phyloP scores from a whole-genome alignment of 2,797 vertebrate genomes.

The Gymnoscopelus braueri region DNA sequence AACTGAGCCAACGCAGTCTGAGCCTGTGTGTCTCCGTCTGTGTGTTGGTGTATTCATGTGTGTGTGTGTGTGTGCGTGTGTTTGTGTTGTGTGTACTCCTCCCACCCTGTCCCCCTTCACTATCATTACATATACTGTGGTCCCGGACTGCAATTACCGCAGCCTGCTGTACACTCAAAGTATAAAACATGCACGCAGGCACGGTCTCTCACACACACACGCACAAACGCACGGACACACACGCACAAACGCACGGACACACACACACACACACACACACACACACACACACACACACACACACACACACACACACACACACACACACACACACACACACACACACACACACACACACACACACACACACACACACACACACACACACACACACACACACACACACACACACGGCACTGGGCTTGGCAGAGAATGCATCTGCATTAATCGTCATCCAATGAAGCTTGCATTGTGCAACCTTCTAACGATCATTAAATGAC shows the following conservation, averaged over 20 bases:
- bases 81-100: not conserved
- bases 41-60: no score
- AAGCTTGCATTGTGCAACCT: conserved; percentile 62
- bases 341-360: not conserved
- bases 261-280: not conserved
- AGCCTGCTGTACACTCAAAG: conserved; percentile 36
- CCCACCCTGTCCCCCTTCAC: conserved; percentile 28
- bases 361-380: no score
- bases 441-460: conserved; percentile 54
- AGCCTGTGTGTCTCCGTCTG: no score
- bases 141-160: conserved; percentile 43
- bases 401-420: no score
- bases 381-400: no score
- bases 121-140: conserved; percentile 41
- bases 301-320: no score
- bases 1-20: conserved; percentile 10
- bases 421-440: conserved; percentile 47
- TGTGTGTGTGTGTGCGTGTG: no score
- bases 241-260: not conserved
- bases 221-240: not conserved
- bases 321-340: no score
- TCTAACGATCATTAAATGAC: conserved; percentile 75
- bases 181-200: conserved; percentile 50
- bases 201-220: conserved; percentile 5
- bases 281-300: no score